phyloP scores from a whole-genome alignment of 2,797 vertebrate species.

The Aldrovandia affinis region DNA sequence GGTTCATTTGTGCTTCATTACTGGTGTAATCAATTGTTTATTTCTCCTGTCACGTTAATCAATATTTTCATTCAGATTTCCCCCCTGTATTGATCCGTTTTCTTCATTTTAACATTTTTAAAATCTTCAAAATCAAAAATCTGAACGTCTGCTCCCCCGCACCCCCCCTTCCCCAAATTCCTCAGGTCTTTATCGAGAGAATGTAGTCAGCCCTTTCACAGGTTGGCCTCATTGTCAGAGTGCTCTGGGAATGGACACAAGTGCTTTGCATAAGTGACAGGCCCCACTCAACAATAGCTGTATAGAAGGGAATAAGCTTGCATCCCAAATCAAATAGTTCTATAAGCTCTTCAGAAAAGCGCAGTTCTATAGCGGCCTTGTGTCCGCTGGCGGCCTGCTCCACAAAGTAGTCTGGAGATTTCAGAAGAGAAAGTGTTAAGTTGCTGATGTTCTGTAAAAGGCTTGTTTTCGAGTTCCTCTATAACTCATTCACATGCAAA shows the following conservation, averaged over 20 bases:
- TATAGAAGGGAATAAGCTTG: constrained; percentile 8
- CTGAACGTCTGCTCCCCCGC: background rate
- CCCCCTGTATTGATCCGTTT: background rate
- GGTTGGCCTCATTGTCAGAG: constrained; percentile 16
- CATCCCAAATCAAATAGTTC: constrained; percentile 11
- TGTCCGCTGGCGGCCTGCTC: background rate
- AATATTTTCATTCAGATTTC: background rate
- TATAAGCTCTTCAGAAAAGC: background rate
- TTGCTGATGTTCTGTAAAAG: constrained; percentile 1
- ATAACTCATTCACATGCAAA: constrained; percentile 10
- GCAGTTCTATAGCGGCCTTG: background rate
- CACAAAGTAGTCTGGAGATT: constrained; percentile 4
- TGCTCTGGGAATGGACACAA: constrained; percentile 9
- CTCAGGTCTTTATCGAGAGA: background rate
- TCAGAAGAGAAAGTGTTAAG: constrained; percentile 9
- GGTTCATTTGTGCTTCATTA: background rate
- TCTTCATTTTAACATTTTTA: background rate
- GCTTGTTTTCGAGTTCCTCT: constrained; percentile 1
- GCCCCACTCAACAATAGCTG: background rate
- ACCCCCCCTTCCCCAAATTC: constrained; percentile 6
- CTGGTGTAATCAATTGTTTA: background rate
- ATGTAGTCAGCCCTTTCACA: constrained; percentile 1
- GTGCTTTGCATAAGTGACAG: constrained; percentile 27
- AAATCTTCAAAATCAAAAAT: constrained; percentile 6
- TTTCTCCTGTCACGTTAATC: background rate